Evolutionary conservation across 1,140 invertebrate species (phyloP), one percentile per base, ranked within the genome.

Genomic region (Zaprionus vittiger): DNA sequence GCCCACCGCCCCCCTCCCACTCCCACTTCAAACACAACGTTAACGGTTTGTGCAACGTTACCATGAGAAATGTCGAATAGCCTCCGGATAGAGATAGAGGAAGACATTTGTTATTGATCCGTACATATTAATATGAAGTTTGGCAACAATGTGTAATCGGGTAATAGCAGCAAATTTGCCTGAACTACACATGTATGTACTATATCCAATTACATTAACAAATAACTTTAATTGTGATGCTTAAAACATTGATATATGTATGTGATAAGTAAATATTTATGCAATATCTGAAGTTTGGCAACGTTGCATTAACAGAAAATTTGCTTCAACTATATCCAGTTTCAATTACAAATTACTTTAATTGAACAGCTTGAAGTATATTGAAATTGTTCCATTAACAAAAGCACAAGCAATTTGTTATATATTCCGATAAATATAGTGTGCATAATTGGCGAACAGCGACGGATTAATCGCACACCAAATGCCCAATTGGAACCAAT

Each of bases 401-500:
- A 47, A 47, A 47, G 41, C n/a, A n/a, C n/a, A 47, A 47, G 9
- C 41, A 47, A 47, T 47, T 47, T 47, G 47, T 24, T 24, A 52
- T 20, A 24, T 22, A 52, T 24, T 22, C 20, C 17, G 47, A 22
- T 52, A 24, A 52, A 52, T 52, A 52, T 52, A 52, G 20, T 52
- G 47, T 24, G 47, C 47, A 52, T 52, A 52, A 52, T 59, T 37
- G 26, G 26, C 15, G 2, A 62, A 41, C 20, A 24, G 2, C 20
- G 49, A 22, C 20, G 52, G 59, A 31, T 31, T 37, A 41, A 24
- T 61, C 20, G 55, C 14, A n/a, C n/a, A 62, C 26, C 38, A 52
- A 60, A 49, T 68, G 44, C 31, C 22, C 24, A 54, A 54, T 57
- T 66, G 63, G n/a, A 73, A 66, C 62, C 26, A 73, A 73, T 73